phyloP scores from a whole-genome alignment of 2,113 vertebrate genomes.

The Leucoraja erinaceus region DNA sequence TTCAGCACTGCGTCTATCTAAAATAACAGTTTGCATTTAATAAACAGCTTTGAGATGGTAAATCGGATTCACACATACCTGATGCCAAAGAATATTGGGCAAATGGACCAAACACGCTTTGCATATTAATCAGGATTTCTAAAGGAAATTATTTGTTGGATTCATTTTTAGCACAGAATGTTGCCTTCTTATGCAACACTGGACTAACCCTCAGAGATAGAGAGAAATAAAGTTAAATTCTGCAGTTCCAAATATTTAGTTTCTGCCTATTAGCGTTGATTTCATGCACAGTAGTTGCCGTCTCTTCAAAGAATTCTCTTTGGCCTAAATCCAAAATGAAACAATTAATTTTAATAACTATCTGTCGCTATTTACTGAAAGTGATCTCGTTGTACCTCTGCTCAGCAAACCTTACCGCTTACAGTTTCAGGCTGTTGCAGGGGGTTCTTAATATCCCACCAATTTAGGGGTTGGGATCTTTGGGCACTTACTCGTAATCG shows the following conservation, averaged over 20 bases:
- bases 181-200: no score
- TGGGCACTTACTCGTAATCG: neutral
- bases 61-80: neutral
- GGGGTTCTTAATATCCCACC: neutral
- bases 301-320: neutral
- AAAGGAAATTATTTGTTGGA: neutral
- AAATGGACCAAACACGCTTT: neutral
- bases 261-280: neutral
- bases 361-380: neutral
- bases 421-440: neutral
- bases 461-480: neutral
- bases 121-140: neutral
- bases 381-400: neutral
- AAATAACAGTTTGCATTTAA: neutral
- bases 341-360: neutral
- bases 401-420: neutral
- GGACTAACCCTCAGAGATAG: neutral
- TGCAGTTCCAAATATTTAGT: neutral
- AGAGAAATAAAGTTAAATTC: neutral
- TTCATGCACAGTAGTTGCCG: neutral
- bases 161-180: neutral
- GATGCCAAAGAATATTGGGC: neutral
- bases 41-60: neutral
- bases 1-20: neutral
- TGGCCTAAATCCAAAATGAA: neutral